These are phyloP conservation scores for Imbricaverruca yamaguchii DNA, from an alignment of 2,888 invertebrate species.

Conservation along the genomic window DNA sequence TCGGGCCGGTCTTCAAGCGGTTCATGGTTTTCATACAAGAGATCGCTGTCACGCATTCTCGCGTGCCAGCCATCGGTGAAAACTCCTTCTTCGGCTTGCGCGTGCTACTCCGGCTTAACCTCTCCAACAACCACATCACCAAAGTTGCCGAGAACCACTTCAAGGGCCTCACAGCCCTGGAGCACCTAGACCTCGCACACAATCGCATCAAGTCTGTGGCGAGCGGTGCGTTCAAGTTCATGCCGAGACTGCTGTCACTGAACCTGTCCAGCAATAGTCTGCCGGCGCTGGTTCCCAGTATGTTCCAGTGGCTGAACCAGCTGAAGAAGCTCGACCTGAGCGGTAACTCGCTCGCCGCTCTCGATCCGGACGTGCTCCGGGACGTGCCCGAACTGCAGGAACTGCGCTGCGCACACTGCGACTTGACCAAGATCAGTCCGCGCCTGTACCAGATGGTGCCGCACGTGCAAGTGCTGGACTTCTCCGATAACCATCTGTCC, in stretches of 20 bases:
- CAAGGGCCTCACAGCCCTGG: slow-evolving; percentile 63
- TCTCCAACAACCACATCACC: slow-evolving; percentile 65
- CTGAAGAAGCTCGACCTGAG: slow-evolving; percentile 64
- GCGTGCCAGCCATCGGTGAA: slow-evolving; percentile 66
- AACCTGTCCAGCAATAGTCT: slow-evolving; percentile 36
- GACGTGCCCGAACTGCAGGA: slow-evolving; percentile 56
- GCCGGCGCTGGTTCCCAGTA: slow-evolving; percentile 41
- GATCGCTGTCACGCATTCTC: slow-evolving; percentile 57
- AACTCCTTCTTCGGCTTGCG: slow-evolving; percentile 73
- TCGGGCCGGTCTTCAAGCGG: slow-evolving; percentile 59
- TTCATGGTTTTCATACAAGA: slow-evolving; percentile 53
- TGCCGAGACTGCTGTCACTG: slow-evolving; percentile 57
- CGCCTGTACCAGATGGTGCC: slow-evolving; percentile 55
- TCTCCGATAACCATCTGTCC: slow-evolving; percentile 33
- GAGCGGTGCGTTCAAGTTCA: slow-evolving; percentile 64
- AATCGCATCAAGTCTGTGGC: slow-evolving; percentile 67
- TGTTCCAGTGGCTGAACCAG: slow-evolving; percentile 65
- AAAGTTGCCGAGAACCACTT: slow-evolving; percentile 62
- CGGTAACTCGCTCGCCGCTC: slow-evolving; percentile 62
- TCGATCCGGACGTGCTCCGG: slow-evolving; percentile 58
- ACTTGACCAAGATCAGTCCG: slow-evolving; percentile 63
- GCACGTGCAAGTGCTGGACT: slow-evolving; percentile 33
- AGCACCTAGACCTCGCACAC: slow-evolving; percentile 61
- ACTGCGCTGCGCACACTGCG: slow-evolving; percentile 64
- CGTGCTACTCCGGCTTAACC: slow-evolving; percentile 52